Evolutionary conservation across 2,888 invertebrate species (phyloP).

Genomic region (Adelphocoris suturalis): DNA sequence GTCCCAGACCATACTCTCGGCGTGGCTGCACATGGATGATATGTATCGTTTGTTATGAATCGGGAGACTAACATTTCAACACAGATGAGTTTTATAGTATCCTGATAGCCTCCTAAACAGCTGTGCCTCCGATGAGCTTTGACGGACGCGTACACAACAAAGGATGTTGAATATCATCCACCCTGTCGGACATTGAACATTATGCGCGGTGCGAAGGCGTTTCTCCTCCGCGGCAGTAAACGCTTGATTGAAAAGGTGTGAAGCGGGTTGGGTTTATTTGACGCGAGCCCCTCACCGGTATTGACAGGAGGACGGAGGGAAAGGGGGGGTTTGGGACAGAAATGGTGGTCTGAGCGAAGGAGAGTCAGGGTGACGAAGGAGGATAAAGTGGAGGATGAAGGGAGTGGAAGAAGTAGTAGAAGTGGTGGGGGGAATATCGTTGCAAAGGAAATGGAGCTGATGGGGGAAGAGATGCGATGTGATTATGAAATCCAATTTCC

Average conservation of each 20-base stretch:
- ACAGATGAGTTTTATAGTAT: no score
- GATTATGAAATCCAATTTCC: slow-evolving; percentile 73
- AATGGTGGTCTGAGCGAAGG: background rate
- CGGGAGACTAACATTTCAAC: no score
- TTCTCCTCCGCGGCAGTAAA: background rate
- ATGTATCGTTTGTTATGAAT: no score
- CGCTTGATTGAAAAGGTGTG: slow-evolving; percentile 18
- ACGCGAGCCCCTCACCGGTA: background rate
- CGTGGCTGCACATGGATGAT: no score
- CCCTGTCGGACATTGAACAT: background rate
- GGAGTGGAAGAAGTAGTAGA: background rate
- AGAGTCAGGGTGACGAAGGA: background rate
- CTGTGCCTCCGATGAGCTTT: no score
- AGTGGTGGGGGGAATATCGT: slow-evolving; percentile 67
- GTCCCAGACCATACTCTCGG: no score
- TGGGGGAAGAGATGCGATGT: slow-evolving; percentile 69
- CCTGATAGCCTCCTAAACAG: no score
- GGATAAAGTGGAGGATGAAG: background rate
- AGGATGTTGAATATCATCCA: background rate
- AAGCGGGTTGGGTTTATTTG: slow-evolving; percentile 1
- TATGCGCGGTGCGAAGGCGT: background rate
- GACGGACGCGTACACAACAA: no score
- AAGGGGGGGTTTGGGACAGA: background rate
- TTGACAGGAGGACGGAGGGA: background rate
- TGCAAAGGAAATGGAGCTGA: slow-evolving; percentile 66